Base-by-base conservation (phyloP, 1,140 invertebrate species). In the Liolophura sinensis region DNA sequence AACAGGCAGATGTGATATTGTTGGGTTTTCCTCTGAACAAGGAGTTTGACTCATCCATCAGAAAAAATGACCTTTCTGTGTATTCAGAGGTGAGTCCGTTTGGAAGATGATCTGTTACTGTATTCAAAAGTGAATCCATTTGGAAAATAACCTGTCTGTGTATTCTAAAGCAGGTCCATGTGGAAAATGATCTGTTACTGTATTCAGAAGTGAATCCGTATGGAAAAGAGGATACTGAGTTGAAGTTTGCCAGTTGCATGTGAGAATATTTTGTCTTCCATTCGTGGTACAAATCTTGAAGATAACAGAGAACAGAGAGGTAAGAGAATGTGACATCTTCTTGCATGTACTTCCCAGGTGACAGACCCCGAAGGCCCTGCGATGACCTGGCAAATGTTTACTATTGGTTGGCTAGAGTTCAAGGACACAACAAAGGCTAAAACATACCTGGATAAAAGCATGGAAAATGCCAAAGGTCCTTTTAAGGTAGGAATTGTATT, bases 1-100 rank as follows among this genome's bases (percentile, higher is more conserved):
- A 85, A 70, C 84, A 85, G 67, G 84, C 83, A 9, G 84, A 85
- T 70, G 82, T 81, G 12, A 75, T 85, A n/a, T 69, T 85, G 0
- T 57, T 85, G 20, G 82, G 82, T 40, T 85, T 74, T 70, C 84
- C 84, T 15, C 57, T 85, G 1, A 67, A 79, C 67, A 75, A 74
- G 65, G 55, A 71, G 1, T 82, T 84, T 73, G 56, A 70, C n/a
- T 27, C 52, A 14, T 20, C 58, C 14, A 69, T 74, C n/a, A 65
- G 81, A 54, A 52, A 60, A 55, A 84, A 82, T 70, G 83, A 85
- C 67, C 63, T 85, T 58, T 25, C 72, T 18, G 72, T 75, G 46
- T 85, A 85, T 64, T 76, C 75, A 68, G 65, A 73, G 14, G 78
- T 83, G 48, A 56, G 57, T 54, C 12, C 12, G 12, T 54, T n/a